Base-by-base conservation (phyloP, 2,797 vertebrate genomes). In the Phrynocephalus guinanensis region DNA sequence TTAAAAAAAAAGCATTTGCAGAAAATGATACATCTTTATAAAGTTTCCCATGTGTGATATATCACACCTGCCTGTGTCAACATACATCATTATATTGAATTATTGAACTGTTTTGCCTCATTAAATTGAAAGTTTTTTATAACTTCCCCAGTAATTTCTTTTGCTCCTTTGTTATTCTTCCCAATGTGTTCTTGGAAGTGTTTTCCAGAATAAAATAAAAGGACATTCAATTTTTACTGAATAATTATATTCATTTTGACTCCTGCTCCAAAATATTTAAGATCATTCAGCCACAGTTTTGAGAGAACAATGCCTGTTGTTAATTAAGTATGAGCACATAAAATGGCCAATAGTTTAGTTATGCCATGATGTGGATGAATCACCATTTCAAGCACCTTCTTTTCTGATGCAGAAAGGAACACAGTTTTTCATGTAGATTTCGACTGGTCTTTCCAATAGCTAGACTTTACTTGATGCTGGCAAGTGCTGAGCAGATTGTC, bases 201-300 rank as follows among this genome's bases (percentile, higher is more conserved):
- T 71, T 89, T 90, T 26, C 67, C 87, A 15, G 80, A 84, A 90
- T 52, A 66, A 86, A 10, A 4, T 85, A 82, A 67, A 70, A 81
- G 18, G 26, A 26, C 77, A 60, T 86, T 73, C 44, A 28, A 52
- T 68, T 71, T 84, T 48, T 44, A 5, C 66, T 85, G 79, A 86
- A 77, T 75, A 67, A 30, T 82, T 76, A 30, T 7, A 70, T 82
- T 77, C 15, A 24, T 82, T 77, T 18, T 15, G 38, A n/a, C 56
- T 7, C 11, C 28, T 68, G 20, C 44, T 33, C 63, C 26, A 11
- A 56, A 84, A 75, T 38, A 7, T 75, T 81, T 85, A 24, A n/a
- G 50, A 75, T 20, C 16, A 8, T 24, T 88, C 50, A 24, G 30
- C 18, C n/a, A 76, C 52, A 6, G 60, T n/a, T 52, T 5, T 52